A percentile compares a stretch with the other conserved stretches of the same genome.
These are phyloP conservation scores for Lycocerus yunnanus DNA, from an alignment of 2,888 invertebrate genomes.

Conservation along the genomic window DNA sequence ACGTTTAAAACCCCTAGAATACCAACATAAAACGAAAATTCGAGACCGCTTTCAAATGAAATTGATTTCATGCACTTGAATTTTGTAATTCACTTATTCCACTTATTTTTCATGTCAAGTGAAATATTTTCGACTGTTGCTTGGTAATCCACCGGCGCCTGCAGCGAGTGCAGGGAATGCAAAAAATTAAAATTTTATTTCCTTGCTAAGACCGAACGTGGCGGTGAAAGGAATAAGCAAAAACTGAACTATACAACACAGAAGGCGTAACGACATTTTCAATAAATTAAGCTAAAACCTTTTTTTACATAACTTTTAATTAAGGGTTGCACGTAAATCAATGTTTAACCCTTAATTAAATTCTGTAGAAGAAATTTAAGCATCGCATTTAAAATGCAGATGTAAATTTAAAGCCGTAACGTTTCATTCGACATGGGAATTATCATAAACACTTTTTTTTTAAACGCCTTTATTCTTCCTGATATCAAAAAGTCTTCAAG, in stretches of 20 bases:
- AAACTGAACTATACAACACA: neutral
- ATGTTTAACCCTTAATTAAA: neutral
- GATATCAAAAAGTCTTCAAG: neutral
- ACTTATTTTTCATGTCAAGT: constrained; percentile 5
- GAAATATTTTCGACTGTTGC: neutral
- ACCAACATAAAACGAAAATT: constrained; percentile 8
- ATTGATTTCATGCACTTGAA: constrained; percentile 10
- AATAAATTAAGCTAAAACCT: neutral
- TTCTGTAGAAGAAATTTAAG: neutral
- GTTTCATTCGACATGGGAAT: neutral
- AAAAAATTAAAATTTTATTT: neutral
- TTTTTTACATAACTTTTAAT: neutral
- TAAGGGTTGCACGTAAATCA: neutral
- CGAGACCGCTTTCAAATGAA: constrained; percentile 13
- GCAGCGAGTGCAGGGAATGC: neutral
- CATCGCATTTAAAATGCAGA: neutral
- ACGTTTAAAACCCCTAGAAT: constrained; percentile 1
- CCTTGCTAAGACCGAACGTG: neutral
- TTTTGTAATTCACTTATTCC: constrained; percentile 14
- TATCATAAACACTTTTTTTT: neutral
- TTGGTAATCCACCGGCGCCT: neutral
- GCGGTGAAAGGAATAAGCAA: neutral
- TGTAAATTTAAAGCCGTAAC: neutral
- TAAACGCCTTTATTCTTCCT: neutral
- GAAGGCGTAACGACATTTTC: neutral